phyloP scores from a whole-genome alignment of 2,113 vertebrate species.

The Mesitornis unicolor region DNA sequence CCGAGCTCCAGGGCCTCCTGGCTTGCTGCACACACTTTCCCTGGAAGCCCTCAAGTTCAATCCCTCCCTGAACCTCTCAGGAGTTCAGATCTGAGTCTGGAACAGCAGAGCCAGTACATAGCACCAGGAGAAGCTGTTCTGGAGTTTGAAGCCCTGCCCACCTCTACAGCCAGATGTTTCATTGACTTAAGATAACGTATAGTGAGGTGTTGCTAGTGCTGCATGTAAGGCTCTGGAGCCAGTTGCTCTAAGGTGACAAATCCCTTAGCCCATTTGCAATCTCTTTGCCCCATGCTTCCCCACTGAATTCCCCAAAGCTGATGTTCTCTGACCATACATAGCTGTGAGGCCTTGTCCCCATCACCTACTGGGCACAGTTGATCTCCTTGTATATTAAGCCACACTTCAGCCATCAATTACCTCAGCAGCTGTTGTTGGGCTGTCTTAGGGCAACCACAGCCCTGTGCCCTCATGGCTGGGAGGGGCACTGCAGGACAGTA shows the following conservation, averaged over 20 bases:
- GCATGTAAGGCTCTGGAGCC: neutral
- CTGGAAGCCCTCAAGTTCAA: neutral
- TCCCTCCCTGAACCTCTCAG: neutral
- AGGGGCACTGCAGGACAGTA: neutral
- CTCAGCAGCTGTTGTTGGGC: neutral
- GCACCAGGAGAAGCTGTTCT: neutral
- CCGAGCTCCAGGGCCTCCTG: accelerated
- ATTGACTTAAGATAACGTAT: neutral
- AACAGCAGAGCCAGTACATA: neutral
- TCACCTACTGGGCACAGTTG: neutral
- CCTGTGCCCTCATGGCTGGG: accelerated
- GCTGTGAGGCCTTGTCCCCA: neutral
- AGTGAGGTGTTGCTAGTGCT: neutral
- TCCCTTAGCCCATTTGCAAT: neutral
- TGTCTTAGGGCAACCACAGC: neutral
- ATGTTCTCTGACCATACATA: neutral
- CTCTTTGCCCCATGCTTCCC: neutral
- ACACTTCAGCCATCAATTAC: neutral
- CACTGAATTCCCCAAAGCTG: neutral
- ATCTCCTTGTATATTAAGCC: neutral
- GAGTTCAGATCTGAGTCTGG: neutral
- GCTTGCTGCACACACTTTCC: neutral
- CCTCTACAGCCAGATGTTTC: neutral
- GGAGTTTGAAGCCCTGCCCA: neutral
- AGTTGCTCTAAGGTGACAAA: neutral